phyloP scores from a whole-genome alignment of 2,888 invertebrate genomes.

The Laspeyria flexula region DNA sequence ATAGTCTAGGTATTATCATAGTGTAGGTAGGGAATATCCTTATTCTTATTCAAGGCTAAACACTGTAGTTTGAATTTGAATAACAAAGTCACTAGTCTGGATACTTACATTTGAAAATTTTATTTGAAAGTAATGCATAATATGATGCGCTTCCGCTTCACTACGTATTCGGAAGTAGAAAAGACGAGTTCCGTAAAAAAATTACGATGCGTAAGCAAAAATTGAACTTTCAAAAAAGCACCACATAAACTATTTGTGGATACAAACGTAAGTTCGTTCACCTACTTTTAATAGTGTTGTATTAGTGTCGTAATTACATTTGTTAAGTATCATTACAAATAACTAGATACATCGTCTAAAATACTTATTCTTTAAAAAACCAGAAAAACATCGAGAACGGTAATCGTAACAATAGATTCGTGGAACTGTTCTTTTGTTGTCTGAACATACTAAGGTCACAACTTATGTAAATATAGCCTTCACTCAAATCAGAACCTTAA shows the following conservation, averaged over 20 bases:
- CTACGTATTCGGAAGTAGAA: not conserved
- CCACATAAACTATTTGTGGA: constrained; percentile 40
- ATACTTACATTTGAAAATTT: no score
- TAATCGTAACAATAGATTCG: constrained; percentile 50
- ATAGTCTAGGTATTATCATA: no score
- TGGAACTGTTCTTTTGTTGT: constrained; percentile 64
- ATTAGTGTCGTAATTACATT: constrained; percentile 8
- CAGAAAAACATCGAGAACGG: constrained; percentile 47
- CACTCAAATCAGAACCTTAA: constrained; percentile 20
- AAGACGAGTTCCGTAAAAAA: constrained; percentile 15
- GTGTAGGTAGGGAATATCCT: no score
- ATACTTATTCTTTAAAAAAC: constrained; percentile 10
- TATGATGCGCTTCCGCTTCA: not conserved
- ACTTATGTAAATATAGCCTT: constrained; percentile 54
- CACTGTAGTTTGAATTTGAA: no score
- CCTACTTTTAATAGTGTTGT: constrained; percentile 36
- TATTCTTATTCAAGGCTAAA: no score
- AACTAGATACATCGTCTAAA: no score
- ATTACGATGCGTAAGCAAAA: constrained; percentile 42
- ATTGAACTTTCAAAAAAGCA: constrained; percentile 46
- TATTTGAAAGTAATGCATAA: no score
- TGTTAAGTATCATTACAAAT: no score
- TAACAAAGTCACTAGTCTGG: no score
- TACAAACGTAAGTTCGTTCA: constrained; percentile 49
- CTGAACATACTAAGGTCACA: constrained; percentile 61